A percentile compares a stretch with the other conserved stretches of the same genome.
phyloP scores from a whole-genome alignment of 2,888 invertebrate species.

The Acrobasis consociella region DNA sequence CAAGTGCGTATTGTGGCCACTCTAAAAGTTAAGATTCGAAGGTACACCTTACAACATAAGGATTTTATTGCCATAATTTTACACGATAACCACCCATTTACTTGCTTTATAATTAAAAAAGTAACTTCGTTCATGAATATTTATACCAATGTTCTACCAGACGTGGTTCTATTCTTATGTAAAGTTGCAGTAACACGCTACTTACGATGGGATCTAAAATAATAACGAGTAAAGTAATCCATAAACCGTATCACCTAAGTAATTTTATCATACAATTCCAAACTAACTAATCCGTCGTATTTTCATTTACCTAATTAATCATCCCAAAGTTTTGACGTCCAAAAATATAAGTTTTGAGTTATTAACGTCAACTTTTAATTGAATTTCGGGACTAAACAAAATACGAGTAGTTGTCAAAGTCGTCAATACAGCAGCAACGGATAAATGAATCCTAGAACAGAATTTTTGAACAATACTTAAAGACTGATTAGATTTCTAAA shows the following conservation, averaged over 20 bases:
- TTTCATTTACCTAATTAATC: conserved; percentile 20
- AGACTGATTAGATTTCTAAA: too few relatives aligned
- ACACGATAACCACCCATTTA: too few relatives aligned
- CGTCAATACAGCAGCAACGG: neutral
- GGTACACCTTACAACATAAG: too few relatives aligned
- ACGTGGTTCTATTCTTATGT: too few relatives aligned
- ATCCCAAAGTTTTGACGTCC: conserved; percentile 20
- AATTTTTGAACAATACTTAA: neutral
- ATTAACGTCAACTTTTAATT: conserved; percentile 21
- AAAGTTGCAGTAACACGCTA: too few relatives aligned
- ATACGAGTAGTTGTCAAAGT: conserved; percentile 19
- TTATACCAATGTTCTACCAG: too few relatives aligned
- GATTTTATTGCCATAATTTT: too few relatives aligned
- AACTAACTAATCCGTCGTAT: neutral
- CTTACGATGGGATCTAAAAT: too few relatives aligned
- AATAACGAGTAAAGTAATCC: neutral
- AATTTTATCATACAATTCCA: neutral
- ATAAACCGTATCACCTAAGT: neutral
- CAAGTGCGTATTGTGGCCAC: too few relatives aligned
- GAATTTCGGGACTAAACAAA: conserved; percentile 8
- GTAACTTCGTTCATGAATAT: too few relatives aligned
- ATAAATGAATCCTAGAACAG: neutral
- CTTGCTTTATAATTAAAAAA: too few relatives aligned
- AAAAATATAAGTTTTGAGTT: conserved; percentile 17
- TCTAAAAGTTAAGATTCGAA: too few relatives aligned